Conservation (phyloP, 92 coral and sea anemone genomes). For the Paragorgia papillata region DNA sequence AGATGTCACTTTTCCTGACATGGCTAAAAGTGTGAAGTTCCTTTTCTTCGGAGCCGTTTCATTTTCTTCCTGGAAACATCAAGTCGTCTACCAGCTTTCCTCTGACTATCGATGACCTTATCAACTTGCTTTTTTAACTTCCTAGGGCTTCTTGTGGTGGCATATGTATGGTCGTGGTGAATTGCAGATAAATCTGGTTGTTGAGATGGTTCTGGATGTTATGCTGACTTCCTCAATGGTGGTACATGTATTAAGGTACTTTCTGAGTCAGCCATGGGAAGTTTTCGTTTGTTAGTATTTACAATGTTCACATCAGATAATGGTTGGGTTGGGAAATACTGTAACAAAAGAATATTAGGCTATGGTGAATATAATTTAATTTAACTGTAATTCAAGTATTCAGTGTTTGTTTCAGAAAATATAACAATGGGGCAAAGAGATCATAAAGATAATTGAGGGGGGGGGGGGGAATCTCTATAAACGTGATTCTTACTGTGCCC, state of each 20-base stretch:
- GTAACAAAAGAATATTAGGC: neutral
- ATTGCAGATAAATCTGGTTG: too few relatives aligned
- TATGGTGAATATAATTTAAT: too few relatives aligned
- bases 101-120: neutral
- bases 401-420: too few relatives aligned
- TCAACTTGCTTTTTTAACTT: slow-evolving; percentile 14
- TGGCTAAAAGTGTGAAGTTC: slow-evolving; percentile 9
- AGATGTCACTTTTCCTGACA: slow-evolving; percentile 26
- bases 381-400: too few relatives aligned
- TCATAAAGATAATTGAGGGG: too few relatives aligned
- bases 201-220: neutral
- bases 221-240: neutral
- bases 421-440: too few relatives aligned
- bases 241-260: neutral
- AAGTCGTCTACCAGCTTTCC: neutral
- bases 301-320: neutral
- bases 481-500: too few relatives aligned
- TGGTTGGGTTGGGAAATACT: neutral
- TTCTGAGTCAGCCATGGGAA: neutral
- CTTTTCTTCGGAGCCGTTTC: slow-evolving; percentile 7
- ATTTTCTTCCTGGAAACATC: slow-evolving; percentile 6
- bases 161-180: slow-evolving; percentile 29
- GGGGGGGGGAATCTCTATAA: too few relatives aligned
- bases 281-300: neutral
- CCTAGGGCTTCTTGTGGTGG: neutral